Conservation (phyloP, 2,113 vertebrate species). For the Hippocampus guttulatus region DNA sequence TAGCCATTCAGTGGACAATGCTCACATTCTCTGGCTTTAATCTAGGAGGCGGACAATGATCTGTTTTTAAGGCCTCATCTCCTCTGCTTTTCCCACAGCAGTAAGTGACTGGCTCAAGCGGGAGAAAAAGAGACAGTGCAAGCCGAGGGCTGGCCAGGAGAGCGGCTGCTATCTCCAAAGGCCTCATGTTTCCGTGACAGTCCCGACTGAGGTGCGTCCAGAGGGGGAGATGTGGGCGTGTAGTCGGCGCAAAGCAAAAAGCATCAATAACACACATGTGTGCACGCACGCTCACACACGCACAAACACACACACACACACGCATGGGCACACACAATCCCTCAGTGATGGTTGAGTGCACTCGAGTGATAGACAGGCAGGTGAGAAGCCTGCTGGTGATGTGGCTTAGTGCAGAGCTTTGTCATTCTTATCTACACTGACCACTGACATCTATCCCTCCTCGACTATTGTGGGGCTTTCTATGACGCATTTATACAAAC, state of each 20-base stretch:
- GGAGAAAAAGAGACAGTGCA: constrained; percentile 61
- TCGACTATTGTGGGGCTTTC: constrained; percentile 51
- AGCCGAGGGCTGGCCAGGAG: constrained; percentile 43
- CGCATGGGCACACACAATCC: constrained; percentile 58
- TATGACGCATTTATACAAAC: constrained; percentile 61
- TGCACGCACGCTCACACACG: constrained; percentile 14
- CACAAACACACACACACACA: constrained; percentile 46
- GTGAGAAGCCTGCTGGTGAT: constrained; percentile 70
- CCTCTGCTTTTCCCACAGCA: constrained; percentile 98
- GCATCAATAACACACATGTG: constrained; percentile 76
- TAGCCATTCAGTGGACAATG: constrained; percentile 99
- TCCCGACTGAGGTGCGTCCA: constrained; percentile 78
- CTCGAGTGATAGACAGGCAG: constrained; percentile 71
- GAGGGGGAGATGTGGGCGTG: constrained; percentile 1
- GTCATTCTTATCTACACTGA: constrained; percentile 54
- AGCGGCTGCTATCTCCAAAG: constrained; percentile 78
- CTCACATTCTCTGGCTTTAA: constrained; percentile 99
- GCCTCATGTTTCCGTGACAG: constrained; percentile 85
- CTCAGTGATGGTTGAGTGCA: constrained; percentile 65
- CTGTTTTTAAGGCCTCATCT: constrained; percentile 98
- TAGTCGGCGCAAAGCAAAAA: constrained; percentile 69
- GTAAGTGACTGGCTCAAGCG: constrained; percentile 94
- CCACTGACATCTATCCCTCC: constrained; percentile 56
- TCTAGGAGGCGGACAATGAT: constrained; percentile 99
- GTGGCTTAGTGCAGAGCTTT: constrained; percentile 56